Evolutionary conservation across 2,113 vertebrate genomes (phyloP).

Genomic region (Catagonus wagneri): DNA sequence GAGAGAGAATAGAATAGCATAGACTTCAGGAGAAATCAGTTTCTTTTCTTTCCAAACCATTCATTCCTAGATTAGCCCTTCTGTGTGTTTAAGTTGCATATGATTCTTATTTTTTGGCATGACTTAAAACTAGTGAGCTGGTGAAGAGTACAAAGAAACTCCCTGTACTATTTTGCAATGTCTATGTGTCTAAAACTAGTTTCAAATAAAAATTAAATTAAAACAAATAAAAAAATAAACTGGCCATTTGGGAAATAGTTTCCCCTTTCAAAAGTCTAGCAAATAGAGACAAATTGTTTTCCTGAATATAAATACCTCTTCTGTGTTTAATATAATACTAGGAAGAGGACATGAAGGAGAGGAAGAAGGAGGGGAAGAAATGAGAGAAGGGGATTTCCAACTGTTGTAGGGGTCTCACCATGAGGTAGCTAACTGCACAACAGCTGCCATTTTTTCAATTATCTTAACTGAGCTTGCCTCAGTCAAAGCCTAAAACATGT

Average conservation of each 20-base stretch:
- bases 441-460: conserved; percentile 69
- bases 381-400: background rate
- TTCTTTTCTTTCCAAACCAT: background rate
- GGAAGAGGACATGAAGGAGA: background rate
- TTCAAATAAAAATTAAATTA: background rate
- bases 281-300: background rate
- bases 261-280: background rate
- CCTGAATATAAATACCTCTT: background rate
- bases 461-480: conserved; percentile 49
- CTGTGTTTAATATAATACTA: background rate
- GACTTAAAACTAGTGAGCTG: conserved; percentile 16
- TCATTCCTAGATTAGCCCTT: conserved; percentile 6
- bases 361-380: background rate
- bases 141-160: background rate
- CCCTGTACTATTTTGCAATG: background rate
- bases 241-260: background rate
- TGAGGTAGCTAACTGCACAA: conserved; percentile 42
- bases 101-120: conserved; percentile 31
- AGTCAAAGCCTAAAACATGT: conserved; percentile 8
- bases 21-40: background rate
- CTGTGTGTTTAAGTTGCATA: conserved; percentile 19
- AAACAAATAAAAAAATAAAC: background rate
- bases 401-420: conserved; percentile 39
- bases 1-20: conserved; percentile 5
- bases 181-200: background rate